Conservation (phyloP, 2,888 invertebrate species). For the Diaprepes abbreviatus region DNA sequence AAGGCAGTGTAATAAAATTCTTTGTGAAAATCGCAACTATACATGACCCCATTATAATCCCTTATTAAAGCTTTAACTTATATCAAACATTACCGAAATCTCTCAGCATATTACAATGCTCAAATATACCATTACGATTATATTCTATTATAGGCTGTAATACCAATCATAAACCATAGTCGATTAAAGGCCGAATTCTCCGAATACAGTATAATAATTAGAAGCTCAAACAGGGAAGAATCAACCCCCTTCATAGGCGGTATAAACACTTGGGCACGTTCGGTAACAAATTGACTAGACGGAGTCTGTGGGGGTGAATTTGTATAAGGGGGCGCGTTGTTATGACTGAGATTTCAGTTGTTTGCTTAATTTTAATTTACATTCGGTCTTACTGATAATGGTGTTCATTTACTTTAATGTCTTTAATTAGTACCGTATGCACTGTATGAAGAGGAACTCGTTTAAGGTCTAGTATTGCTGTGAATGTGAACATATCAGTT, state of each 20-base stretch:
- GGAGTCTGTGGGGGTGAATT: constrained; percentile 1
- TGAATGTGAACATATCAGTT: too few species aligned
- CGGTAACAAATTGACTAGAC: constrained; percentile 58
- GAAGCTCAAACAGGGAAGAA: constrained; percentile 34
- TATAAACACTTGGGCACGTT: constrained; percentile 61
- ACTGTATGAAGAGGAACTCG: too few species aligned
- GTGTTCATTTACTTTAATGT: too few species aligned
- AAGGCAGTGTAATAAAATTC: too few species aligned
- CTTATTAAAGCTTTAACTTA: too few species aligned
- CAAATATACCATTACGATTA: too few species aligned
- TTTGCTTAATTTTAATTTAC: constrained; percentile 9
- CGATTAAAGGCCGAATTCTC: constrained; percentile 9
- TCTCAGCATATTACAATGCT: too few species aligned
- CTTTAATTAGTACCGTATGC: too few species aligned
- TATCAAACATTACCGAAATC: too few species aligned
- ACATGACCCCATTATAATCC: too few species aligned
- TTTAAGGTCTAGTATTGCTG: too few species aligned
- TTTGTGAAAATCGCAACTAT: too few species aligned
- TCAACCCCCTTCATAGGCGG: constrained; percentile 56
- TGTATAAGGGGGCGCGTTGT: neutral
- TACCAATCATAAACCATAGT: constrained; percentile 5
- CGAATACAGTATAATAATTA: constrained; percentile 34
- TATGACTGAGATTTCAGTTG: constrained; percentile 11
- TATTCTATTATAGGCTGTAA: neutral
- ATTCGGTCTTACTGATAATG: neutral